A percentile compares a stretch with the other conserved stretches of the same genome.
phyloP scores from a whole-genome alignment of 2,113 vertebrate genomes.

The Panthera leo region DNA sequence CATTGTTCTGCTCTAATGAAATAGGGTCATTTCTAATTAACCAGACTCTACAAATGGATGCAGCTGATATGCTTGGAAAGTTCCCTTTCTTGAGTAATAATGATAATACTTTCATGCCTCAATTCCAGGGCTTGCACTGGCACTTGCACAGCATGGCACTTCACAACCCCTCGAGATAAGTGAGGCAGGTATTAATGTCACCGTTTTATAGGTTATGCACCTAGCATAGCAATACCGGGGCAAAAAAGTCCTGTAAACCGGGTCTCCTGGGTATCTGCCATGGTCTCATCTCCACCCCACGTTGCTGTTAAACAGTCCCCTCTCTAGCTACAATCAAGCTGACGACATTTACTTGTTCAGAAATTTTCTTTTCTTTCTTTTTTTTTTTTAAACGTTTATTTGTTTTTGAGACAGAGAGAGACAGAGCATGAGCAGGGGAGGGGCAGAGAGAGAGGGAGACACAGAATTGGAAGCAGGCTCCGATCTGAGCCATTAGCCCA shows the following conservation, averaged over 20 bases:
- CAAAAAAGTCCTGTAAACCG: neutral
- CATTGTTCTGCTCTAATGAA: neutral
- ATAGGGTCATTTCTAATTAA: neutral
- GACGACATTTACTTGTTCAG: neutral
- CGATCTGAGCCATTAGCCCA: no score
- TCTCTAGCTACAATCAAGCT: neutral
- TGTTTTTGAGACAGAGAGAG: no score
- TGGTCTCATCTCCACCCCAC: neutral
- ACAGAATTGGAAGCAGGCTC: no score
- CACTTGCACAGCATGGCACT: neutral
- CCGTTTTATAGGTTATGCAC: neutral
- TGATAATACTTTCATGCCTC: neutral
- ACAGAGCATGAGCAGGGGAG: no score
- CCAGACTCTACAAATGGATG: neutral
- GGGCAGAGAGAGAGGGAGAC: no score
- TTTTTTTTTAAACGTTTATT: no score
- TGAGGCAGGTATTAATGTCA: neutral
- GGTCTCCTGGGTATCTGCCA: neutral
- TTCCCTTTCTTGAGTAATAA: neutral
- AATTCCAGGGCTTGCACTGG: neutral
- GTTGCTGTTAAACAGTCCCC: neutral
- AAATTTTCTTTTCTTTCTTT: neutral
- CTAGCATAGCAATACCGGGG: neutral
- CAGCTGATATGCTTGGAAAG: neutral
- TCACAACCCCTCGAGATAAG: neutral